A percentile compares a stretch with the other conserved stretches of the same genome.
These are phyloP conservation scores for Zootoca vivipara DNA, from an alignment of 2,113 vertebrate genomes.

Conservation along the genomic window DNA sequence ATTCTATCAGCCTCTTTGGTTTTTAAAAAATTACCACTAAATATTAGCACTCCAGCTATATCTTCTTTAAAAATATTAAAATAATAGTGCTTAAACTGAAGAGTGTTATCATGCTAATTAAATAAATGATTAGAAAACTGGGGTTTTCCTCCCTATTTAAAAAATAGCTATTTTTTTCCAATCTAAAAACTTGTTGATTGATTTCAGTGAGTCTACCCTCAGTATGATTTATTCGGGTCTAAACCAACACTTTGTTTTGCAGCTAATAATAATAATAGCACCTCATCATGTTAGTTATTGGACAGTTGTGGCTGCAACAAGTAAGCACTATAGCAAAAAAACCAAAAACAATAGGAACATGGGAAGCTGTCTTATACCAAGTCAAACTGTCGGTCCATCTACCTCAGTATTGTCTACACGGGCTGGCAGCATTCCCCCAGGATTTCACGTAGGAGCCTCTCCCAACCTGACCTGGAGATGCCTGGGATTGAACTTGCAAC, in stretches of 20 bases:
- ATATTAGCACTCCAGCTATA: not conserved
- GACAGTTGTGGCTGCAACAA: not conserved
- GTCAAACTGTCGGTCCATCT: no score
- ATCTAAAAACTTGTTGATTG: not conserved
- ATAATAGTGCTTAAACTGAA: not conserved
- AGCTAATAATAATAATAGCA: not conserved
- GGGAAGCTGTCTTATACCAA: no score
- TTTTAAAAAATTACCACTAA: not conserved
- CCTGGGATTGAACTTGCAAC: no score
- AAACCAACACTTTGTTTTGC: not conserved
- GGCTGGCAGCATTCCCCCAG: no score
- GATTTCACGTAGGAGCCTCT: no score
- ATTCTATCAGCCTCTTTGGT: not conserved
- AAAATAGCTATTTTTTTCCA: not conserved
- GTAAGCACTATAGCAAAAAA: not conserved
- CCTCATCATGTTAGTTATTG: not conserved
- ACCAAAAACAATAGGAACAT: no score
- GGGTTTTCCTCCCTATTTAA: not conserved
- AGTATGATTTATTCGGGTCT: not conserved
- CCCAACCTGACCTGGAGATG: no score
- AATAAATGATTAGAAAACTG: not conserved
- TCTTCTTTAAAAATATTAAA: not conserved
- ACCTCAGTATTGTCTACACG: no score
- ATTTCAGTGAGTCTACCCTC: no score
- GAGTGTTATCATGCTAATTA: not conserved